Evolutionary conservation across 92 coral and sea anemone species (phyloP).

Genomic region (Zoanthus sociatus): DNA sequence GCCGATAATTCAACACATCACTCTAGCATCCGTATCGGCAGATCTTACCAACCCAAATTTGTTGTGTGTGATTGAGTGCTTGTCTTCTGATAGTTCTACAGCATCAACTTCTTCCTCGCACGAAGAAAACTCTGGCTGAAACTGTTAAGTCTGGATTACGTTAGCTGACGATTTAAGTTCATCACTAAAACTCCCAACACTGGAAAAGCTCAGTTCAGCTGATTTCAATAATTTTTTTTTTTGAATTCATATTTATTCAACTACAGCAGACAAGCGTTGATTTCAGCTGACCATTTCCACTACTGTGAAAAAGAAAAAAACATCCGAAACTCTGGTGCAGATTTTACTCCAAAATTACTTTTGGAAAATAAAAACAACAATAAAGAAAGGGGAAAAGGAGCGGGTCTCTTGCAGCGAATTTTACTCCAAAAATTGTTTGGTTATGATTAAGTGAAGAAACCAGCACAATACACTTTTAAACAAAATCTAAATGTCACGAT

Average conservation of each 20-base stretch:
- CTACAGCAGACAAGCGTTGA: not conserved
- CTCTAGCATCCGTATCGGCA: not conserved
- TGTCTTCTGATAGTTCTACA: not conserved
- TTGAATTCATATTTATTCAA: not conserved
- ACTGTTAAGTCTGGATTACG: not conserved
- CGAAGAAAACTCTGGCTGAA: constrained; percentile 1
- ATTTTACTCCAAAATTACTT: no score
- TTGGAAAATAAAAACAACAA: no score
- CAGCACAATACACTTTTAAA: not conserved
- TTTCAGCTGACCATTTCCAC: not conserved
- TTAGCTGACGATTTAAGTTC: not conserved
- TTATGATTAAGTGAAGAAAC: not conserved
- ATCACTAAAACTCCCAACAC: not conserved
- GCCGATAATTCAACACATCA: not conserved
- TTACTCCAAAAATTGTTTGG: not conserved
- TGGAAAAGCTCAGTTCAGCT: not conserved
- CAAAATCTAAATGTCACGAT: not conserved
- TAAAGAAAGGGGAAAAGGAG: no score
- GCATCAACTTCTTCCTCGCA: not conserved
- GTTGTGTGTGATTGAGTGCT: not conserved
- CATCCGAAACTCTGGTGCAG: not conserved
- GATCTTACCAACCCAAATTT: constrained; percentile 2
- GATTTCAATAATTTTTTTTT: not conserved
- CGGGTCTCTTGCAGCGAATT: not conserved
- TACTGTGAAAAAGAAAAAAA: not conserved